Conservation (phyloP, 1,140 invertebrate species). For the Heliconius hermathena region DNA sequence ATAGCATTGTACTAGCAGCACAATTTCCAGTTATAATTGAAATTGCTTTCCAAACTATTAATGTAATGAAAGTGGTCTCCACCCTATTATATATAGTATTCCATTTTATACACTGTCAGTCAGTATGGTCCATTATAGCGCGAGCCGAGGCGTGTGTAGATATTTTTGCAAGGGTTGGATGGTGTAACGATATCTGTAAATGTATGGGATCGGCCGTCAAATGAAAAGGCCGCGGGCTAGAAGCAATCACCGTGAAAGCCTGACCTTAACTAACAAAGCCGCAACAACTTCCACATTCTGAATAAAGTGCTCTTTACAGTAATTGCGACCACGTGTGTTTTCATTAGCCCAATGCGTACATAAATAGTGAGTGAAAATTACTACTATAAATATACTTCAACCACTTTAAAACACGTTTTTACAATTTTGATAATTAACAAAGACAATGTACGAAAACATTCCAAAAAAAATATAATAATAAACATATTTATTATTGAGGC, state of each 20-base stretch:
- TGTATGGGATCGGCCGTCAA: slow-evolving; percentile 40
- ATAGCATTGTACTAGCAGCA: slow-evolving; percentile 7
- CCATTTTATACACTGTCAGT: slow-evolving; percentile 23
- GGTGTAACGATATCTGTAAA: slow-evolving; percentile 34
- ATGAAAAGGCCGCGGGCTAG: slow-evolving; percentile 45
- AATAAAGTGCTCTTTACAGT: slow-evolving; percentile 56
- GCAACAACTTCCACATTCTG: slow-evolving; percentile 47
- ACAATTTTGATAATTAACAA: background rate
- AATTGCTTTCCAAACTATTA: slow-evolving; percentile 36
- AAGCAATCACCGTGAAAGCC: slow-evolving; percentile 65
- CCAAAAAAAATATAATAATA: too few species aligned
- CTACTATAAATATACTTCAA: background rate
- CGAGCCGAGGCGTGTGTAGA: slow-evolving; percentile 13
- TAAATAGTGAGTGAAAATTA: slow-evolving; percentile 11
- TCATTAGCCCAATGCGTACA: slow-evolving; percentile 32
- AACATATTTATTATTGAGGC: too few species aligned
- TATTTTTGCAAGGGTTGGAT: slow-evolving; percentile 38
- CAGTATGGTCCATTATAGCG: slow-evolving; percentile 23
- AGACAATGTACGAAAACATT: background rate
- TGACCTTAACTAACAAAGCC: slow-evolving; percentile 56
- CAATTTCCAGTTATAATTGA: slow-evolving; percentile 34
- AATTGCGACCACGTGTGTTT: slow-evolving; percentile 48
- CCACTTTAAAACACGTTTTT: background rate
- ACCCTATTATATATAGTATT: slow-evolving; percentile 20
- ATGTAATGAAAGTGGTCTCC: slow-evolving; percentile 29